Percentiles rank a stretch among this genome's conserved stretches.
These are phyloP conservation scores for Prinia subflava DNA, from an alignment of 2,113 vertebrate genomes.

Conservation along the genomic window DNA sequence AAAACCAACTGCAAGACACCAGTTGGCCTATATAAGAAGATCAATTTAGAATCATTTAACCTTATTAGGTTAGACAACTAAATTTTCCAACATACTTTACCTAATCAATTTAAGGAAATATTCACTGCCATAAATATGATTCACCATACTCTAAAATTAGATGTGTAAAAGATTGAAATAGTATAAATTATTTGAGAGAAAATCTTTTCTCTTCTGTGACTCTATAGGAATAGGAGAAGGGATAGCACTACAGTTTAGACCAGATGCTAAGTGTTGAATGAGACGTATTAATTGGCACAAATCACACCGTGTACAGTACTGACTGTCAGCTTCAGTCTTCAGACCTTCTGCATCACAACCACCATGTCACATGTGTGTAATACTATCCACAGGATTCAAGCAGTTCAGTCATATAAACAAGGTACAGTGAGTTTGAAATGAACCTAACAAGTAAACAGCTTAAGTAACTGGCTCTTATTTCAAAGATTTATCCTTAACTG, in stretches of 20 bases:
- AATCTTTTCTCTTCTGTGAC: not conserved
- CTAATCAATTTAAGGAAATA: not conserved
- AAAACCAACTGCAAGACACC: not conserved
- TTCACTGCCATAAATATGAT: not conserved
- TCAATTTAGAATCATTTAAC: not conserved
- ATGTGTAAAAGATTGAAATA: not conserved
- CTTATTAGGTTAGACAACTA: not conserved
- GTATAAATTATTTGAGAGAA: not conserved
- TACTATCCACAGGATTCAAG: not conserved
- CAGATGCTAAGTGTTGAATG: not conserved
- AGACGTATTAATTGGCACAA: not conserved
- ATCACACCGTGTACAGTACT: not conserved
- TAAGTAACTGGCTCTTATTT: not conserved
- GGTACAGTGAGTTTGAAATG: not conserved
- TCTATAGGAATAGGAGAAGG: not conserved
- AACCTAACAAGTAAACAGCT: not conserved
- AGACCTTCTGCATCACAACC: not conserved
- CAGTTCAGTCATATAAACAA: not conserved
- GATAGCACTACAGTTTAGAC: not conserved
- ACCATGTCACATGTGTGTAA: fast-evolving
- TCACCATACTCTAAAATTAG: not conserved
- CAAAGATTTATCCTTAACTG: not conserved
- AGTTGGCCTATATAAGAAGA: not conserved
- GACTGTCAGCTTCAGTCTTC: not conserved
- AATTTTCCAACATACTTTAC: not conserved